A percentile compares a stretch with the other conserved stretches of the same genome.
phyloP scores from a whole-genome alignment of 2,888 invertebrate genomes.

The Dascillus cervinus region DNA sequence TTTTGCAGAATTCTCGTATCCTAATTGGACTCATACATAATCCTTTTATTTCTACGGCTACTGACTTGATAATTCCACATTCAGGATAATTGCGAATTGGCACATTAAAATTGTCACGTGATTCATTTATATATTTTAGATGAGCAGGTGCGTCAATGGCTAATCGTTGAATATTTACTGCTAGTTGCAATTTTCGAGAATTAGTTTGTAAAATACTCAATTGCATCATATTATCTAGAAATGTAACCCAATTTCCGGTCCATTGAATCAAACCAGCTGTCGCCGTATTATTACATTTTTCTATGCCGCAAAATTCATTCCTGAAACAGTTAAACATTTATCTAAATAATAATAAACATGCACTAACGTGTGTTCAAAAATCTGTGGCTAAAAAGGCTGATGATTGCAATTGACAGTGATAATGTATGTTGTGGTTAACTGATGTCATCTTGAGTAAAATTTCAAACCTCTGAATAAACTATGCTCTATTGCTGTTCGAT shows the following conservation, averaged over 20 bases:
- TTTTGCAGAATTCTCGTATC: conserved; percentile 58
- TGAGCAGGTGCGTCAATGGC: conserved; percentile 17
- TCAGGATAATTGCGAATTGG: too few relatives aligned
- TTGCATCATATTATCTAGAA: conserved; percentile 86
- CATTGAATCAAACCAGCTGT: conserved; percentile 53
- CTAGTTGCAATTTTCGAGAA: conserved; percentile 61
- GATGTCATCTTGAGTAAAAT: too few relatives aligned
- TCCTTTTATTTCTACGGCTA: conserved; percentile 70
- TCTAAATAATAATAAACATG: too few relatives aligned
- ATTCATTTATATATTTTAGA: conserved; percentile 12
- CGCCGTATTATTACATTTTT: conserved; percentile 22
- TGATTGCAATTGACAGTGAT: too few relatives aligned
- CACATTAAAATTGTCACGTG: conserved; percentile 28
- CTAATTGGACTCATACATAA: conserved; percentile 70
- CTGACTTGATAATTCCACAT: too few relatives aligned
- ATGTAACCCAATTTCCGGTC: conserved; percentile 81
- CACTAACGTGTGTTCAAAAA: too few relatives aligned
- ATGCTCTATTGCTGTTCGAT: too few relatives aligned
- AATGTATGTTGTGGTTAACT: too few relatives aligned
- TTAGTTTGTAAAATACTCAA: conserved; percentile 62
- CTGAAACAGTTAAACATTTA: too few relatives aligned
- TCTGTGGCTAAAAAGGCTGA: too few relatives aligned
- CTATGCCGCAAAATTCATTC: conserved; percentile 23
- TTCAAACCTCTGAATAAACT: too few relatives aligned
- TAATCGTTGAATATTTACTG: conserved; percentile 39